Evolutionary conservation across 2,797 vertebrate species (phyloP), one percentile per base, ranked within the genome.

Genomic region (Ataeniobius toweri): DNA sequence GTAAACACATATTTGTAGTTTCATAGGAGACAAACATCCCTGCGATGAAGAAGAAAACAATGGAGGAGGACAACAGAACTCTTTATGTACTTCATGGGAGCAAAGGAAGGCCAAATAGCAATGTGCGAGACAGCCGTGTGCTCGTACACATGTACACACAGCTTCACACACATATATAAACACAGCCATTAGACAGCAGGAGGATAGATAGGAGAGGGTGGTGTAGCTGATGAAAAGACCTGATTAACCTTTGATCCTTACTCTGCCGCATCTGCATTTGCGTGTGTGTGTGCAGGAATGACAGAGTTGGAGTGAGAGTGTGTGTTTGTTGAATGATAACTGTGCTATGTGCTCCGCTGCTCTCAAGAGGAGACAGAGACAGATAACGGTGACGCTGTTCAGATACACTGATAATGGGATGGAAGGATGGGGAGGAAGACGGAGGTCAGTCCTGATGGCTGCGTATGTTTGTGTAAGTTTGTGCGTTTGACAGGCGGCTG

Each of bases 211-310:
- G 75, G 88, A 86, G 85, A 91, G 87, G 89, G 89, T 89, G 93
- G 91, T 77, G 89, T 86, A 90, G 81, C 88, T 93, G 93, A 95
- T 95, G 93, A 93, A 94, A 95, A 93, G 86, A 89, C 86, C 81
- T 72, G 87, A 92, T 94, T 95, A 94, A 95, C 93, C 93, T 92
- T 90, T 94, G 93, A 92, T 93, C 92, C 81, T 20, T n/a, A 28
- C 78, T 84, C 48, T 46, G 20, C 65, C 71, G 50, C 6, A 28
- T 73, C 74, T 18, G 63, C 71, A 6, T 16, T 2, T 58, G 53
- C 78, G 77, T 82, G 80, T 58, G 77, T 63, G 61, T 20, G 76
- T 41, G 75, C 5, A 13, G 1, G 41, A 13, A 41, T 8, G 76
- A 81, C 36, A 71, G 67, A 59, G 74, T 55, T 26, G 44, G n/a